Percentiles rank a stretch among this genome's conserved stretches.
phyloP scores from a whole-genome alignment of 2,888 invertebrate genomes.

The Drosophila mulleri region DNA sequence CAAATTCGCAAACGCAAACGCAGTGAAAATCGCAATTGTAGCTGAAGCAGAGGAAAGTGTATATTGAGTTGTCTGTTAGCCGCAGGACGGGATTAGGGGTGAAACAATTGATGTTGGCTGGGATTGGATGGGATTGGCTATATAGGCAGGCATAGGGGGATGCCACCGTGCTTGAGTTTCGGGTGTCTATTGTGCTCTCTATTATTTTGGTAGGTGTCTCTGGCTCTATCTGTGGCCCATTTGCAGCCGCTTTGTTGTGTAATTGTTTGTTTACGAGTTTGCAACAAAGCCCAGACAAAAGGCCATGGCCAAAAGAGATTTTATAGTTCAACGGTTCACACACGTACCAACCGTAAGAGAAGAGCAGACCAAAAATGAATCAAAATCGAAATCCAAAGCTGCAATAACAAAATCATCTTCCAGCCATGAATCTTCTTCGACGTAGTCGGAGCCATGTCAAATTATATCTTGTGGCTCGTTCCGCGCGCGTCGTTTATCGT shows the following conservation, averaged over 20 bases:
- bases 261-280: constrained; percentile 76
- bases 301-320: constrained; percentile 68
- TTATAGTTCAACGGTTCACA: constrained; percentile 69
- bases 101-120: constrained; percentile 29
- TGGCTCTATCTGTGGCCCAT: constrained; percentile 58
- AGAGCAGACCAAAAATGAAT: constrained; percentile 51
- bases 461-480: constrained; percentile 64
- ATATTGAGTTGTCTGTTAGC: constrained; percentile 69
- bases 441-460: constrained; percentile 55
- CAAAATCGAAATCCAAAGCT: constrained; percentile 75
- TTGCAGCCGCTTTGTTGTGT: constrained; percentile 67
- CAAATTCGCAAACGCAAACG: constrained; percentile 48
- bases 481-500: constrained; percentile 62
- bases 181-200: constrained; percentile 37
- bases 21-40: constrained; percentile 61
- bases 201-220: constrained; percentile 71
- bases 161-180: constrained; percentile 71
- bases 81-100: constrained; percentile 80
- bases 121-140: constrained; percentile 10
- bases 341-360: constrained; percentile 64
- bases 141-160: constrained; percentile 25
- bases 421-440: constrained; percentile 19
- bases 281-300: constrained; percentile 69
- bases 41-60: constrained; percentile 43
- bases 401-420: constrained; percentile 68